These are phyloP conservation scores for Mus pahari DNA, from an alignment of 2,113 vertebrate species.

Conservation along the genomic window DNA sequence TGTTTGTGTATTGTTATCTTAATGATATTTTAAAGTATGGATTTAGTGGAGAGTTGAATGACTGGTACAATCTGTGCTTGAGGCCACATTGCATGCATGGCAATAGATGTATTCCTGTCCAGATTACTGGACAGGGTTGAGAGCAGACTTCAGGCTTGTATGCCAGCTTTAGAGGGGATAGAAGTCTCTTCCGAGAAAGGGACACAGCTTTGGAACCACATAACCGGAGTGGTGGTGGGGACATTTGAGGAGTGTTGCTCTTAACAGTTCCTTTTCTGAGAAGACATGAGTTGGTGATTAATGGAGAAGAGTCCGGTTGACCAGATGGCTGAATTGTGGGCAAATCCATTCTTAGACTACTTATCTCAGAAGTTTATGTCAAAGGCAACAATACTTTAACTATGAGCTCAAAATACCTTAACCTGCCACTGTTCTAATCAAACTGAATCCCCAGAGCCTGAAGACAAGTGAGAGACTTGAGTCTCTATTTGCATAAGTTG, in stretches of 20 bases:
- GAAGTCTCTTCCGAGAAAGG: no score
- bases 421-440: accelerated
- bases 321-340: not conserved
- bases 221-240: not conserved
- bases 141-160: not conserved
- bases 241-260: not conserved
- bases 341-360: accelerated
- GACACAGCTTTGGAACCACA: accelerated
- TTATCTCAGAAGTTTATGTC: not conserved
- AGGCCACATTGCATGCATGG: accelerated
- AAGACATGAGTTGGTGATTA: no score
- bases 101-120: not conserved
- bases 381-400: not conserved
- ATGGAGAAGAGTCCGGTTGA: not conserved
- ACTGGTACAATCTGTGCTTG: not conserved
- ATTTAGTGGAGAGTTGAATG: not conserved
- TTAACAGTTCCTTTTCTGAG: not conserved
- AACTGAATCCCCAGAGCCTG: not conserved
- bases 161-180: not conserved
- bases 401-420: not conserved
- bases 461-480: not conserved
- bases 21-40: not conserved
- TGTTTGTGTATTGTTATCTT: not conserved
- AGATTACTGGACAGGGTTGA: not conserved
- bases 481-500: not conserved